A percentile compares a stretch with the other conserved stretches of the same genome.
phyloP scores from a whole-genome alignment of 1,140 invertebrate species.

The Drosophila subpulchrella region DNA sequence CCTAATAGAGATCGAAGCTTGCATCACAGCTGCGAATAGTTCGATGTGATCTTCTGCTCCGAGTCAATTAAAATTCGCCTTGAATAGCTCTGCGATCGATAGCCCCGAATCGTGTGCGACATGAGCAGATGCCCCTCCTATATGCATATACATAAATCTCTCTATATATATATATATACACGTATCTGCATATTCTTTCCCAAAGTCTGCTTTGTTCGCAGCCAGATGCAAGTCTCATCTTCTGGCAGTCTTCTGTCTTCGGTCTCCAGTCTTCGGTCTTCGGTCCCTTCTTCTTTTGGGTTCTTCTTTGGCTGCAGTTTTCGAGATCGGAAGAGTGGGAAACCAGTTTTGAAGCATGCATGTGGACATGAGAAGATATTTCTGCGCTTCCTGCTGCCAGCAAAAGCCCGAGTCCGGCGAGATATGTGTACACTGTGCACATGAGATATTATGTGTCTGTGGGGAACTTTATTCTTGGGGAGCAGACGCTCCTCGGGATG shows the following conservation, averaged over 20 bases:
- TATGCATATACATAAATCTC: conserved; percentile 1
- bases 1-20: conserved; percentile 8
- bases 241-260: conserved; percentile 20
- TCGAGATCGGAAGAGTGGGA: conserved; percentile 27
- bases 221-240: conserved; percentile 43
- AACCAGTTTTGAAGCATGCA: conserved; percentile 51
- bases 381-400: conserved; percentile 64
- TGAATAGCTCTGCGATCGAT: conserved; percentile 43
- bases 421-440: conserved; percentile 7
- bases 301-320: conserved; percentile 26
- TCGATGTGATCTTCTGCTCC: conserved; percentile 37
- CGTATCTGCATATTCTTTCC: conserved; percentile 40
- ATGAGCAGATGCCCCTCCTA: conserved; percentile 21
- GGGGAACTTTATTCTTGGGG: conserved; percentile 30
- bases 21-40: conserved; percentile 33
- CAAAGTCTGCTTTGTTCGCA: conserved; percentile 52
- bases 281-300: conserved; percentile 16
- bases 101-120: conserved; percentile 30
- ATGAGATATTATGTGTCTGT: conserved; percentile 20
- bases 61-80: conserved; percentile 54
- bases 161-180: conserved; percentile 10
- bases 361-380: conserved; percentile 55
- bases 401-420: conserved; percentile 10
- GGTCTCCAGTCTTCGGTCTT: conserved; percentile 19
- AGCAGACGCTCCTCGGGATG: conserved; percentile 11